Conservation (phyloP, 1,140 invertebrate genomes). For the Dermatophagoides farinae region DNA sequence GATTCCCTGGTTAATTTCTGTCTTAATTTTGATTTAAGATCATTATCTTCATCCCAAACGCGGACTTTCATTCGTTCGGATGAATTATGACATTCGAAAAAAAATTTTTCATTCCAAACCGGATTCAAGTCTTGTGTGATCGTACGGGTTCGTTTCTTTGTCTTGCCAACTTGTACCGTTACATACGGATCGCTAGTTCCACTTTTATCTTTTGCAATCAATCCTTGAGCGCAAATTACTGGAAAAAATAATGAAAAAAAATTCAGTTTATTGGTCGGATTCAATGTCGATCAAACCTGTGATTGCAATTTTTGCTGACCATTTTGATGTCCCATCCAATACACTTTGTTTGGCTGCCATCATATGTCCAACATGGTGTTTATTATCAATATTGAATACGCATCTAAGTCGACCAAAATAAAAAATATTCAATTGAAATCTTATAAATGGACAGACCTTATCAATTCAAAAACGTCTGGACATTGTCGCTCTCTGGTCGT, state of each 20-base stretch:
- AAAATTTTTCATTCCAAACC: constrained; percentile 99
- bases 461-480: constrained; percentile 96
- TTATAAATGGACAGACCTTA: constrained; percentile 28
- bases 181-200: constrained; percentile 99
- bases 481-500: constrained; percentile 89
- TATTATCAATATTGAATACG: constrained; percentile 83
- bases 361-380: constrained; percentile 85
- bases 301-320: constrained; percentile 99
- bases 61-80: constrained; percentile 97
- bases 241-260: not conserved
- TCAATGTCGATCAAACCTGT: constrained; percentile 52
- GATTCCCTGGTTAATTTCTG: constrained; percentile 93
- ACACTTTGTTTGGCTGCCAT: constrained; percentile 93
- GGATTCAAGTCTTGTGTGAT: constrained; percentile 99
- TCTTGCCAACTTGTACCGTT: constrained; percentile 97
- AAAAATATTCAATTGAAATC: not conserved
- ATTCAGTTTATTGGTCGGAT: not conserved
- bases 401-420: constrained; percentile 36
- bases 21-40: constrained; percentile 87
- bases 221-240: constrained; percentile 98
- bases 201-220: constrained; percentile 99
- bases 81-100: constrained; percentile 99
- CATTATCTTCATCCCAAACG: constrained; percentile 99
- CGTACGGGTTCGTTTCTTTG: constrained; percentile 93
- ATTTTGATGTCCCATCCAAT: constrained; percentile 97